Base-by-base conservation (phyloP, 2,888 invertebrate species). In the Sesia bembeciformis region DNA sequence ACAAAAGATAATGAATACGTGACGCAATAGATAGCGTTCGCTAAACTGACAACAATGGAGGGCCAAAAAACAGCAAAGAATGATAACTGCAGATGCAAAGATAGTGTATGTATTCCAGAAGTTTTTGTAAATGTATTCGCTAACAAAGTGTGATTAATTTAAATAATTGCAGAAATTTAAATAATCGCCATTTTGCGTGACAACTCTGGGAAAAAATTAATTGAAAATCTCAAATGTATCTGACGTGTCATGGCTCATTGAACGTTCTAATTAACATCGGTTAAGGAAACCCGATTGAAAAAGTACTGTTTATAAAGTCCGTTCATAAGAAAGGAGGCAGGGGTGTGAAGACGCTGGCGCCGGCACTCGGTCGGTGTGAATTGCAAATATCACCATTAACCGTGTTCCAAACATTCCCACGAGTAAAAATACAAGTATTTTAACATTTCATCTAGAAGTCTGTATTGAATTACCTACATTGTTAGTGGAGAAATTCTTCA, bases 1-100 rank as follows among this genome's bases (percentile, higher is more conserved):
- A 81, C 79, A 77, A 81, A 80, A 78, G 81, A 76, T 76, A 80
- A 76, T 80, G 69, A 69, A 67, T 57, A 59, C 58, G 59, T 68
- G 65, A 69, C 65, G 70, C 64, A 74, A 74, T 60, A 61, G 58
- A 63, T 60, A 62, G 46, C 46, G 58, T 62, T 61, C 58, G 59
- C 59, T 54, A 53, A 62, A 58, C 58, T 60, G 52, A 58, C 56
- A 62, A 67, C 67, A 67, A 70, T 65, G 65, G 66, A 58, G 57
- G 51, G 54, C 58, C 56, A 53, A 8, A 46, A 46, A 46, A 40
- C 23, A 4, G 39, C 38, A 43, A 39, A 6, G 23, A 23, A 46
- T 52, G 53, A 50, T 51, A 56, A 52, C 53, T 52, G 52, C 49
- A 49, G 53, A 54, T 41, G 42, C 23, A 23, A 46, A 46, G 46